phyloP scores from a whole-genome alignment of 2,113 vertebrate species.

The Prolemur simus region DNA sequence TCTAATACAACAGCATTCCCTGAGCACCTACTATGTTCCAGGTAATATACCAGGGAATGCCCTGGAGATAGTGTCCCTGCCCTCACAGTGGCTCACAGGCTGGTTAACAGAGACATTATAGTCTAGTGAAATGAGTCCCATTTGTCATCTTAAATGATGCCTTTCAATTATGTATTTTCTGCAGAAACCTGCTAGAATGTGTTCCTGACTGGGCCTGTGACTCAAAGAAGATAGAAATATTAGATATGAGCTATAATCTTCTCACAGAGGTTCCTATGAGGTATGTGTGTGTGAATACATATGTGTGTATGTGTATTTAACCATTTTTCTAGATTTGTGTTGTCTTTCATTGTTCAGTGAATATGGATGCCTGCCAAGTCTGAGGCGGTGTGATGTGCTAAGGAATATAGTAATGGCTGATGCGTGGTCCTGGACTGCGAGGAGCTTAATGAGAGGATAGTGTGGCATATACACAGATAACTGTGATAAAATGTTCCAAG shows the following conservation, averaged over 20 bases:
- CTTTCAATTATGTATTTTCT: slow-evolving; percentile 58
- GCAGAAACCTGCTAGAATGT: slow-evolving; percentile 93
- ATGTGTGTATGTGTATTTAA: background rate
- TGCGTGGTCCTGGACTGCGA: background rate
- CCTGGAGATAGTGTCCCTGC: background rate
- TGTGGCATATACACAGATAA: background rate
- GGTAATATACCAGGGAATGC: background rate
- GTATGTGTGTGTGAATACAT: slow-evolving; percentile 77
- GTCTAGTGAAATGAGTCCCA: background rate
- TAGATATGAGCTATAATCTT: slow-evolving; percentile 93
- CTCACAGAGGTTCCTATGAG: slow-evolving; percentile 92
- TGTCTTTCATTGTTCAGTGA: background rate
- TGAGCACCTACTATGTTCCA: background rate
- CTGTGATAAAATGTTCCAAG: background rate
- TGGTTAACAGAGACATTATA: background rate
- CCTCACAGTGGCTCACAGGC: background rate
- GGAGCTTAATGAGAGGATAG: background rate
- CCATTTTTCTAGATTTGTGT: slow-evolving; percentile 31
- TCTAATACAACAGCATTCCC: background rate
- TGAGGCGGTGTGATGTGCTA: background rate
- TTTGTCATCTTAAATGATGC: background rate
- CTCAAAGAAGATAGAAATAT: slow-evolving; percentile 94
- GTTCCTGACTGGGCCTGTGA: slow-evolving; percentile 96
- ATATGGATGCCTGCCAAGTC: background rate
- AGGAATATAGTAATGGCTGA: background rate